These are phyloP conservation scores for Temnothorax ravouxi DNA, from an alignment of 2,888 invertebrate genomes.

Conservation along the genomic window DNA sequence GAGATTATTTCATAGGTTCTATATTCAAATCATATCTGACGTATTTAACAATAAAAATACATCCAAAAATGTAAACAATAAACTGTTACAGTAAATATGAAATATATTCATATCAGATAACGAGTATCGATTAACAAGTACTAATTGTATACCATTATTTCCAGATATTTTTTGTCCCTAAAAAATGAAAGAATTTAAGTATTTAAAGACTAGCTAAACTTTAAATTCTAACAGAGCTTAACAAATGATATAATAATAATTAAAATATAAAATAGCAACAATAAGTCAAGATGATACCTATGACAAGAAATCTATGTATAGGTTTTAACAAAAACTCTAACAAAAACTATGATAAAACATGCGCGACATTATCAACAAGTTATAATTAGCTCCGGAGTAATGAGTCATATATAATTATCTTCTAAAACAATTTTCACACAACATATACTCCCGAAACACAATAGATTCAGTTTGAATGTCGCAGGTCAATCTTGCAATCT, in stretches of 20 bases:
- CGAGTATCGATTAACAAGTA: background rate
- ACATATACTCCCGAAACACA: background rate
- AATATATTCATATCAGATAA: slow-evolving; percentile 1
- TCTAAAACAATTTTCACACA: background rate
- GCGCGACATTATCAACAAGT: background rate
- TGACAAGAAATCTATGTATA: background rate
- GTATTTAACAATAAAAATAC: background rate
- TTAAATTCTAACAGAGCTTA: background rate
- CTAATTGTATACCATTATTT: background rate
- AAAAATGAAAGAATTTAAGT: background rate
- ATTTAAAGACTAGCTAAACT: background rate
- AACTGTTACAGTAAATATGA: background rate
- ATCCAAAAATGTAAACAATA: background rate
- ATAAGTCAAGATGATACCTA: background rate
- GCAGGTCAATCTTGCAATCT: background rate
- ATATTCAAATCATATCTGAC: background rate
- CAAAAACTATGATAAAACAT: background rate
- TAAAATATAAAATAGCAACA: background rate
- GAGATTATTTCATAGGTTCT: background rate
- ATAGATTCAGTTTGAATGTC: background rate
- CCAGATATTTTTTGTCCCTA: background rate
- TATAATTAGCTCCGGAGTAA: background rate
- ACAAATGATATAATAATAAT: background rate
- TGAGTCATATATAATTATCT: background rate
- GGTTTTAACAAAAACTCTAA: background rate